Conservation (phyloP, 2,797 vertebrate genomes). For the Sebastes oblongus region DNA sequence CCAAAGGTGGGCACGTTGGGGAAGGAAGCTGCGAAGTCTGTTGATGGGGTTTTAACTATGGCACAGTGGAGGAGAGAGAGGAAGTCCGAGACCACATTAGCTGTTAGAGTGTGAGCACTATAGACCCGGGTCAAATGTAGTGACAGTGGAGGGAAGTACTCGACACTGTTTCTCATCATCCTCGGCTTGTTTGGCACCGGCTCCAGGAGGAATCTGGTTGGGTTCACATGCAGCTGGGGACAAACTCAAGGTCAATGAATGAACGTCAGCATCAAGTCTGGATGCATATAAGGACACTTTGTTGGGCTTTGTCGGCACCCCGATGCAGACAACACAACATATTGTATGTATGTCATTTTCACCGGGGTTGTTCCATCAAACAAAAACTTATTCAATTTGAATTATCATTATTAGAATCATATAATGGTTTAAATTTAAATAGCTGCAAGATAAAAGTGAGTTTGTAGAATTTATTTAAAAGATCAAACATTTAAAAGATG, state of each 20-base stretch:
- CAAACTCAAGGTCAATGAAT: not conserved
- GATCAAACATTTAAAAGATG: not conserved
- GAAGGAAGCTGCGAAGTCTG: conserved; percentile 58
- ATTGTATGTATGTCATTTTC: not conserved
- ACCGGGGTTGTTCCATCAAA: not conserved
- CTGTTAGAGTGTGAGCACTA: not conserved
- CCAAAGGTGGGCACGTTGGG: conserved; percentile 72
- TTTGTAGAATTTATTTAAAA: not conserved
- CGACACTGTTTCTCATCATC: not conserved
- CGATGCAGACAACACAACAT: not conserved
- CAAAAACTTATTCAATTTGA: not conserved
- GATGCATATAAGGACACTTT: not conserved
- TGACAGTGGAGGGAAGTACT: not conserved
- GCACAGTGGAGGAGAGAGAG: conserved; percentile 31
- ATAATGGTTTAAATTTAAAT: not conserved
- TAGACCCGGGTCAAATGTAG: conserved; percentile 16
- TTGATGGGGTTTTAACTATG: conserved; percentile 71
- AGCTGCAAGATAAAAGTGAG: not conserved
- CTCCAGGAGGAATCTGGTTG: not conserved
- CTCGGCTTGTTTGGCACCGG: not conserved
- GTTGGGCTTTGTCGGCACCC: not conserved
- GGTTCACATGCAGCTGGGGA: not conserved
- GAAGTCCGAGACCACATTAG: conserved; percentile 26
- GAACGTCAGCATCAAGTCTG: not conserved
- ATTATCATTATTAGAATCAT: no score